Evolutionary conservation across 92 coral and sea anemone species (phyloP), one percentile per base, ranked within the genome.

Genomic region (Bergia sp.): DNA sequence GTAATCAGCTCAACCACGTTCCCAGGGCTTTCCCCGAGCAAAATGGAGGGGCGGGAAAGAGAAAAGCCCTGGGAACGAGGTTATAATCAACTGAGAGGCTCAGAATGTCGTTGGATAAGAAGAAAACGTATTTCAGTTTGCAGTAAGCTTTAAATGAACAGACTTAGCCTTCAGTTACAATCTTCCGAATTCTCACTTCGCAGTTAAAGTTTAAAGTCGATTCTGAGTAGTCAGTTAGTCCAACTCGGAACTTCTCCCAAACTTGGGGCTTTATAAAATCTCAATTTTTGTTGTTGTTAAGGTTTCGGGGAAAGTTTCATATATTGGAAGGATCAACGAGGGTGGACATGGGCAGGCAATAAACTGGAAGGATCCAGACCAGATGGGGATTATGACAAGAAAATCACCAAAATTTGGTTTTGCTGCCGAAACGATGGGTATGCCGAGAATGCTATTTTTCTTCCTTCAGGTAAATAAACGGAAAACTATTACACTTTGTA

Each of bases 391-490:
- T 81, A 57, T 20, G 73, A 81, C 73, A 81, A 81, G 53, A 81
- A 81, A 81, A 15, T 37, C 13, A 81, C 85, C 73, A 37, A 53
- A 58, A 57, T 81, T n/a, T 81, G 21, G 39, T 81, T 81, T 64
- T 81, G 85, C 73, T 81, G 85, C 73, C 42, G 85, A 8, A 55
- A 37, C 23, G 85, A 81, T 81, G 85, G 85, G 9, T 65, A 37
- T 4, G 85, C 85, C 5, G 85, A 81, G 73, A 58, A 50, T 65
- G 74, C 71, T 29, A 37, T 81, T 20, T 58, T 81, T 18, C 53
- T 81, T 20, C 85, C 85, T 13, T 12, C 74, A 65, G 85, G 85
- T 81, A 61, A 81, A 50, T 42, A 44, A 12, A 77, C 12, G 37
- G n/a, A n/a, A 16, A 76, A 57, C 20, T 12, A 57, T 61, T 8